Conservation (phyloP, 2,888 invertebrate genomes). For the Stratiomys singularior region DNA sequence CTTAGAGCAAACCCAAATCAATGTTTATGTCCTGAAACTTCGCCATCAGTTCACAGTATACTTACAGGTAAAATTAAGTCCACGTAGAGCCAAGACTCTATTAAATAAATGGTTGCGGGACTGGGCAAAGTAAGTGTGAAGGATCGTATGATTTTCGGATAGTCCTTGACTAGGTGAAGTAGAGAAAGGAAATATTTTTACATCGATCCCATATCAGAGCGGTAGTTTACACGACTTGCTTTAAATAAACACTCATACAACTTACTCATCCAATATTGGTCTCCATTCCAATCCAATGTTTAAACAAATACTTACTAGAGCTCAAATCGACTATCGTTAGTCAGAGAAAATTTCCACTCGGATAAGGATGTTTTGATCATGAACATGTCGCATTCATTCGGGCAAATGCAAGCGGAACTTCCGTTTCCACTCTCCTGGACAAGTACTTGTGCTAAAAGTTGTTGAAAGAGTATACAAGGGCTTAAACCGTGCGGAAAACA, state of each 20-base stretch:
- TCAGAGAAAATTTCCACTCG: conserved; percentile 28
- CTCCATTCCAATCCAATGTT: too few species aligned
- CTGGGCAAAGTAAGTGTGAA: conserved; percentile 32
- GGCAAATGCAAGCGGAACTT: conserved; percentile 30
- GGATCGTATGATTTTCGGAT: conserved; percentile 25
- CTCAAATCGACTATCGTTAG: conserved; percentile 7
- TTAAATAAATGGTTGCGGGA: conserved; percentile 29
- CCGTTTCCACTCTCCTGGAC: conserved; percentile 15
- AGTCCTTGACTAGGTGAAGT: conserved; percentile 9
- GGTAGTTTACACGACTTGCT: background rate
- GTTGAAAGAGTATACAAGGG: background rate
- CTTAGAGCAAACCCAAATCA: too few species aligned
- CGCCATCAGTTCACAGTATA: background rate
- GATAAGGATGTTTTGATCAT: conserved; percentile 37
- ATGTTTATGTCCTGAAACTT: background rate
- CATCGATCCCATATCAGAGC: background rate
- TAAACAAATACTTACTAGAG: conserved; percentile 27
- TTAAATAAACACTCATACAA: background rate
- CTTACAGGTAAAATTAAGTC: conserved; percentile 31
- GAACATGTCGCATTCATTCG: conserved; percentile 43
- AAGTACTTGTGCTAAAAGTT: conserved; percentile 32
- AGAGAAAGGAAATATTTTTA: background rate
- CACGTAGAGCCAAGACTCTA: background rate
- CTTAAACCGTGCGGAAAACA: background rate
- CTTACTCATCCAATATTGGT: too few species aligned